Base-by-base conservation (phyloP, 2,888 invertebrate genomes). In the Scaptomyza tumidula region DNA sequence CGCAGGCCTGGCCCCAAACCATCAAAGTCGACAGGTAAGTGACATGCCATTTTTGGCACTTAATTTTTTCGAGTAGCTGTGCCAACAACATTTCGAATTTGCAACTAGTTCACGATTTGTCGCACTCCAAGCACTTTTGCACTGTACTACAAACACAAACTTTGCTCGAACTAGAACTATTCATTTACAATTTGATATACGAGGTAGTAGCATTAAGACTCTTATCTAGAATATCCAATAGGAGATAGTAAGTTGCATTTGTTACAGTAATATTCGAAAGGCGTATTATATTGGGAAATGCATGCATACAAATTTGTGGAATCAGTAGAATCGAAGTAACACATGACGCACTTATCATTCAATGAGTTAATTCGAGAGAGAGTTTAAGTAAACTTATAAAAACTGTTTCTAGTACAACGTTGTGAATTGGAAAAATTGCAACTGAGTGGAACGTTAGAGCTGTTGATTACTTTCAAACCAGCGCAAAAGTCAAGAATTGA, bases 1-100 rank as follows among this genome's bases (percentile, higher is more conserved):
- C 6, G 1, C 37, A n/a, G 13, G 46, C 13, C 33, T 59, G 63
- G 44, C 68, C 73, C 57, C 14, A 58, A 73, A 73, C 69, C 53
- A 53, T 60, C 48, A 49, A 16, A 37, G 48, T 60, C 52, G 61
- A 45, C 70, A 68, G 85, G 79, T 80, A 81, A 84, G 79, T 81
- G 85, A 68, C 71, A 81, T 78, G 78, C 74, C 68, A 52, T 62
- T 57, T 33, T 57, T 62, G 44, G 43, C 69, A 61, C 66, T 52
- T 64, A 44, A 66, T 41, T 5, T 73, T 73, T 71, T 49, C 67
- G 64, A 72, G 68, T 61, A 53, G 64, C 45, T 65, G 53, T 59
- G 64, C 16, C 31, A 31, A 33, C 31, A 31, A 33, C 61, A 39
- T 10, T 50, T 59, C 27, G 41, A 14, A 57, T 37, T 29, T 14